phyloP scores from a whole-genome alignment of 2,797 vertebrate genomes.

The Ataeniobius toweri region DNA sequence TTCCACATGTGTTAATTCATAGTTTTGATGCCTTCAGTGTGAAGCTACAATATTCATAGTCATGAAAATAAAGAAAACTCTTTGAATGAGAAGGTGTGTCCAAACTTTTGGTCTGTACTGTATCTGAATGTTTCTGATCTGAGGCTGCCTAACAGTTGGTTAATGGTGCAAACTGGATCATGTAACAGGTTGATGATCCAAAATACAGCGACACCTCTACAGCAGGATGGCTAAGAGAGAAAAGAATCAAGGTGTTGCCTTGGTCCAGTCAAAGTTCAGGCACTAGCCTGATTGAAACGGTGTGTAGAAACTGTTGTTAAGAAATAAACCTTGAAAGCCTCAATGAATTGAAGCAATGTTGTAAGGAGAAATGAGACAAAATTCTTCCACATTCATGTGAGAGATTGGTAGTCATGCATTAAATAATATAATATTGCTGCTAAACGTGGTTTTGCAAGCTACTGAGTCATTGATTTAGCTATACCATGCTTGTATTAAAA shows the following conservation, averaged over 20 bases:
- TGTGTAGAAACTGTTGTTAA: background rate
- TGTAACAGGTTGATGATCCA: background rate
- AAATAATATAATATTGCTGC: background rate
- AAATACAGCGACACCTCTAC: background rate
- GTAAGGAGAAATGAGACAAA: too few species aligned
- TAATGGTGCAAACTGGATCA: too few species aligned
- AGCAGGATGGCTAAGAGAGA: background rate
- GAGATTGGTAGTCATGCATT: too few species aligned
- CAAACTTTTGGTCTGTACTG: too few species aligned
- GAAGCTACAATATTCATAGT: too few species aligned
- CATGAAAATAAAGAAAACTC: too few species aligned
- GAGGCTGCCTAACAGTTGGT: too few species aligned
- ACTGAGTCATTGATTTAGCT: background rate
- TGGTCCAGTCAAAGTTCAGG: background rate
- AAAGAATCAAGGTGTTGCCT: background rate
- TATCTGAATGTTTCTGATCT: background rate
- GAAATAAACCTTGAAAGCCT: background rate
- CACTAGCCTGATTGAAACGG: background rate
- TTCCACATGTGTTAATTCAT: too few species aligned
- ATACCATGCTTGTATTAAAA: background rate
- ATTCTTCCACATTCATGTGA: too few species aligned
- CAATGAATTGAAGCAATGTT: too few species aligned
- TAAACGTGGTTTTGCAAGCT: background rate
- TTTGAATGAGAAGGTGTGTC: too few species aligned
- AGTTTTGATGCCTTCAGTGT: too few species aligned